Base-by-base conservation (phyloP, 2,113 vertebrate species). In the Myiagra hebetior region DNA sequence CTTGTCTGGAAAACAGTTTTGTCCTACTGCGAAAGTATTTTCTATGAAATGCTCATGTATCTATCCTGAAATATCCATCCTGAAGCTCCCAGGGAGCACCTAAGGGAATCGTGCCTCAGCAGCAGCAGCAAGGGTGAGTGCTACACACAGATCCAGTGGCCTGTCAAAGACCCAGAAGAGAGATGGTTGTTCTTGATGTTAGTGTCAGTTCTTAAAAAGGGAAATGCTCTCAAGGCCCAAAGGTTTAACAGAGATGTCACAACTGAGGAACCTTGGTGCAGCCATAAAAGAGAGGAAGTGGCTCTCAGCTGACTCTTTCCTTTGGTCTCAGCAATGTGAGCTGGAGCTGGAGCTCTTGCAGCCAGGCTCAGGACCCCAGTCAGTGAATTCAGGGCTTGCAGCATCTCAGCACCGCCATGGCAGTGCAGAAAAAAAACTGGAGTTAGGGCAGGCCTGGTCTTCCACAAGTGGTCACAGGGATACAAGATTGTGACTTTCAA, bases 251-350 rank as follows among this genome's bases (percentile, higher is more conserved):
- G 88, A 80, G 39, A 31, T 10, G 12, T 47, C 59, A 42, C 33
- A 81, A 42, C 15, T 47, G 53, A 81, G 31, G 21, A 73, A 41
- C 39, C 53, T 60, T 52, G 41, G 53, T 23, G 55, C 33, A 62
- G 28, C 9, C 18, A 44, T 39, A 57, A 87, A 80, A 73, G 6
- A 35, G 44, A 81, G 22, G 15, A 41, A 64, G 23, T 9, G 23
- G 55, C n/a, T 16, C 3, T 31, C 2, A 0, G 0, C n/a, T 47
- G 11, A 20, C 41, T 33, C 46, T 60, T 56, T 60, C 17, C 37
- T 60, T 47, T 24, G 24, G 17, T 62, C 50, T 78, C 70, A 70
- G 27, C 14, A 53, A 46, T 0, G 24, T 19, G 42, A 72, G 53
- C 37, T 55, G 39, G 35, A 83, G 44, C 31, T 4, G 3, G 3